Percentiles rank a stretch among this genome's conserved stretches.
phyloP scores from a whole-genome alignment of 2,113 vertebrate genomes.

The Catharus minimus region DNA sequence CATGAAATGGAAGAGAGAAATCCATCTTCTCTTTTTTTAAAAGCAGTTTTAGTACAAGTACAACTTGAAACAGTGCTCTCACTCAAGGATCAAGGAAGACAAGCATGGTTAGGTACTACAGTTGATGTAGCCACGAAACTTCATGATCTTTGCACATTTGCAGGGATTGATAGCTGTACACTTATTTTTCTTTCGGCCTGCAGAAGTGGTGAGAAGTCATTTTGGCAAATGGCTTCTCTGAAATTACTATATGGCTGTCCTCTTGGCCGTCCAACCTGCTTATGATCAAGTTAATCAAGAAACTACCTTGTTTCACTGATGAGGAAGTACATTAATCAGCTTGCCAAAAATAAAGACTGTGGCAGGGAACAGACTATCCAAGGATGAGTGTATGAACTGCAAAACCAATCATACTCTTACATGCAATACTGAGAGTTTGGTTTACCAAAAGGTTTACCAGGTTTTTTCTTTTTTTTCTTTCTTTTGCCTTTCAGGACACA shows the following conservation, averaged over 20 bases:
- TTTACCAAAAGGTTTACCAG: neutral
- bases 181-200: neutral
- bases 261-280: neutral
- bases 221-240: neutral
- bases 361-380: neutral
- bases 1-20: neutral
- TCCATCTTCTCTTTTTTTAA: neutral
- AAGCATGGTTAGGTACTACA: neutral
- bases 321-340: neutral
- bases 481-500: neutral
- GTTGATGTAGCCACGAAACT: neutral
- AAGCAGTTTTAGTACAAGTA: neutral
- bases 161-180: neutral
- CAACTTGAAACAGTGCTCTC: neutral
- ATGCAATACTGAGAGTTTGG: neutral
- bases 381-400: neutral
- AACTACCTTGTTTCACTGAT: neutral
- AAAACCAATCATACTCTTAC: neutral
- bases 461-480: neutral
- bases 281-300: neutral
- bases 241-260: neutral
- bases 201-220: neutral
- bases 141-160: neutral
- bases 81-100: neutral
- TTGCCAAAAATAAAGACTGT: neutral